phyloP scores from a whole-genome alignment of 1,140 invertebrate genomes.

The Leptinotarsa lineolata region DNA sequence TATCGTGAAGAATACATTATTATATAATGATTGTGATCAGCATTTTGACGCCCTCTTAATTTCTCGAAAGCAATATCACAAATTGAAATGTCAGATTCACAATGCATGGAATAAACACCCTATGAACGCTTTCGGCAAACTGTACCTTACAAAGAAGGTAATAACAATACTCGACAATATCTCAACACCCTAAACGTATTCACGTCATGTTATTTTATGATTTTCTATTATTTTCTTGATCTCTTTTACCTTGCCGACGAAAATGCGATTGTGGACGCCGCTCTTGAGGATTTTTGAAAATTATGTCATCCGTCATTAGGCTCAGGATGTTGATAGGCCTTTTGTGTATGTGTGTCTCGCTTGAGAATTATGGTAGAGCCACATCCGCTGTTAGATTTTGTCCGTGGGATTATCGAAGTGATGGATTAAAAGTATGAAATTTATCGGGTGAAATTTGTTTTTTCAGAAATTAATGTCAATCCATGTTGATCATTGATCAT shows the following conservation, averaged over 20 bases:
- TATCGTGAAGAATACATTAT: no score
- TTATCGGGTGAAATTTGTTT: no score
- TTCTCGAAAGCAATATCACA: not conserved
- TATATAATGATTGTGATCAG: no score
- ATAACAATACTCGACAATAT: conserved; percentile 18
- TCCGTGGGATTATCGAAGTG: not conserved
- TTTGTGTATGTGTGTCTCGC: conserved; percentile 5
- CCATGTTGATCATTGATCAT: no score
- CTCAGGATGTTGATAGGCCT: conserved; percentile 3
- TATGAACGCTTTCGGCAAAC: not conserved
- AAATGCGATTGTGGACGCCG: conserved; percentile 22
- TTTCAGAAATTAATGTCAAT: no score
- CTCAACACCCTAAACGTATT: conserved; percentile 19
- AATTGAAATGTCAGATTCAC: conserved; percentile 1
- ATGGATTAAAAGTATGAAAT: no score
- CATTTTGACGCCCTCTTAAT: no score
- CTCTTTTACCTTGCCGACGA: not conserved
- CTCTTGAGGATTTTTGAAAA: conserved; percentile 20
- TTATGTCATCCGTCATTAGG: conserved; percentile 21
- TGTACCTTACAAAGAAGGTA: conserved; percentile 7
- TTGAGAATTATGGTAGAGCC: not conserved
- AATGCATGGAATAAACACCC: not conserved
- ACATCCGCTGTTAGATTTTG: conserved; percentile 1
- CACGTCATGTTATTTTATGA: conserved; percentile 21
- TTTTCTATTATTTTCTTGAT: conserved; percentile 12